These are phyloP conservation scores for Diplolepis rosae DNA, from an alignment of 2,888 invertebrate species.

Conservation along the genomic window DNA sequence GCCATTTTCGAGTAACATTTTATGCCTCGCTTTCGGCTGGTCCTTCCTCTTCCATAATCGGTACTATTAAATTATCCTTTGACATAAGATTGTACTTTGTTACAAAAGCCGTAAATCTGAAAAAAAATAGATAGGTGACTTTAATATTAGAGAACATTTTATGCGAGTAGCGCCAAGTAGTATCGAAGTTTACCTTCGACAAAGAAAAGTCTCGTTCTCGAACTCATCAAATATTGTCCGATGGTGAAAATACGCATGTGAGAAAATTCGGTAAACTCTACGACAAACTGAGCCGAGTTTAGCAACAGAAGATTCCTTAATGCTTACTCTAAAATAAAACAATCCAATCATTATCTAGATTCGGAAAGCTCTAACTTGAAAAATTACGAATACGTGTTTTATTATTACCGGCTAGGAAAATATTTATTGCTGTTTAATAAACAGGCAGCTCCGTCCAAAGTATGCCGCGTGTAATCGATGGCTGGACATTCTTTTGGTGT, in stretches of 20 bases:
- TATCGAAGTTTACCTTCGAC: slow-evolving; percentile 77
- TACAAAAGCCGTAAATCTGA: slow-evolving; percentile 95
- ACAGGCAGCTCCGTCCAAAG: slow-evolving; percentile 98
- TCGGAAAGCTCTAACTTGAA: not conserved
- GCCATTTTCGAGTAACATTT: slow-evolving; percentile 23
- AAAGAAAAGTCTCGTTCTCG: slow-evolving; percentile 96
- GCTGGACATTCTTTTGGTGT: slow-evolving; percentile 99
- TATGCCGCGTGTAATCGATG: slow-evolving; percentile 99
- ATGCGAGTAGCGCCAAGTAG: no score
- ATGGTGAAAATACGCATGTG: slow-evolving; percentile 99
- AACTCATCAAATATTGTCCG: slow-evolving; percentile 97
- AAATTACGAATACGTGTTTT: not conserved
- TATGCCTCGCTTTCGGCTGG: slow-evolving; percentile 70
- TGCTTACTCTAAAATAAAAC: slow-evolving; percentile 86
- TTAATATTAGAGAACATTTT: no score
- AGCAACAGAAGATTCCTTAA: slow-evolving; percentile 98
- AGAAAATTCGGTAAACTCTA: slow-evolving; percentile 98
- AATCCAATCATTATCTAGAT: not conserved
- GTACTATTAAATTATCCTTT: slow-evolving; percentile 98
- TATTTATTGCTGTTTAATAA: slow-evolving; percentile 99
- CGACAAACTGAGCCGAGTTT: slow-evolving; percentile 99
- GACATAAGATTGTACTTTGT: slow-evolving; percentile 99
- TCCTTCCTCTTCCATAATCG: slow-evolving; percentile 88
- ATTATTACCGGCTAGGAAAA: slow-evolving; percentile 94
- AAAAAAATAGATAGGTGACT: slow-evolving; percentile 29